Conservation (phyloP, 2,797 vertebrate genomes). For the Morus bassanus region DNA sequence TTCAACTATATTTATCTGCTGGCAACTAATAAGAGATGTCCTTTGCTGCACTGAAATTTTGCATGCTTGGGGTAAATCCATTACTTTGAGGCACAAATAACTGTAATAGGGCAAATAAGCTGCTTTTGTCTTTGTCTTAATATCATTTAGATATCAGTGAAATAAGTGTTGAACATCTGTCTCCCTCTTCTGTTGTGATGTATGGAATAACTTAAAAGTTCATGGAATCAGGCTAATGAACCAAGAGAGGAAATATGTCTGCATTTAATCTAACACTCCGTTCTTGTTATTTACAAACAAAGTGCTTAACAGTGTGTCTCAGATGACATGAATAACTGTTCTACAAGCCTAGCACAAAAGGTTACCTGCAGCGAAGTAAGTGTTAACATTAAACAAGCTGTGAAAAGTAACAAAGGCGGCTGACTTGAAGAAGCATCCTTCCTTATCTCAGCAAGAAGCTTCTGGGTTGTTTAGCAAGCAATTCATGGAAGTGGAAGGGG, state of each 20-base stretch:
- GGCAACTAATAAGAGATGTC: background rate
- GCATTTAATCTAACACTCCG: background rate
- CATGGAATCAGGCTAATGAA: background rate
- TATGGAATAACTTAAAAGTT: background rate
- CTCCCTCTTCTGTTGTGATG: background rate
- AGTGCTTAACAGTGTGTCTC: background rate
- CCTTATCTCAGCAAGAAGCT: background rate
- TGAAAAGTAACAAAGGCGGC: background rate
- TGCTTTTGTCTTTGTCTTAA: background rate
- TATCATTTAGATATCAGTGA: background rate
- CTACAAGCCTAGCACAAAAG: background rate
- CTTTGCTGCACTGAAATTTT: background rate
- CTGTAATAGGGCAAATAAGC: background rate
- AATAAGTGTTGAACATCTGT: background rate
- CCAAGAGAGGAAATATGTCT: background rate
- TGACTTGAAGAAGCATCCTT: background rate
- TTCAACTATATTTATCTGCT: background rate
- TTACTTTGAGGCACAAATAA: background rate
- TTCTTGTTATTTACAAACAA: background rate
- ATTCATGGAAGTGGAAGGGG: background rate
- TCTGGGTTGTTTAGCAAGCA: constrained; percentile 3
- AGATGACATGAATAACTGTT: background rate
- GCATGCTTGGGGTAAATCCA: background rate
- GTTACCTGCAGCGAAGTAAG: background rate
- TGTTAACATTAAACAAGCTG: background rate